Conservation (phyloP, 1,140 invertebrate genomes). For the Bilobella aurantiaca region DNA sequence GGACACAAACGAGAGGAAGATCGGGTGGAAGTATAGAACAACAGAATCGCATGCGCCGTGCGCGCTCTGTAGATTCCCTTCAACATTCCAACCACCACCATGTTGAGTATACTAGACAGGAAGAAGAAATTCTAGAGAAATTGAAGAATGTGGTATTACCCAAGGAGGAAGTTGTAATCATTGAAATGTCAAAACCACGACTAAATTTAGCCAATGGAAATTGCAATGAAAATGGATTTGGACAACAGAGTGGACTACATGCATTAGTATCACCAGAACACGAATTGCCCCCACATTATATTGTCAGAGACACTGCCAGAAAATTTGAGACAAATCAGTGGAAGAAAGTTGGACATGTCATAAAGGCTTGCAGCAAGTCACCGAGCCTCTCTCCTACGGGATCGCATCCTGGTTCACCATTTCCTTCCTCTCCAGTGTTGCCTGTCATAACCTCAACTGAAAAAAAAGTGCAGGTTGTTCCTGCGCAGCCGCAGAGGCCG, state of each 20-base stretch:
- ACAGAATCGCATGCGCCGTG: constrained; percentile 63
- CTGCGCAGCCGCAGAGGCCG: neutral
- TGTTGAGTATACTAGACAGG: constrained; percentile 38
- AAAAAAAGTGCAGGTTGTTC: constrained; percentile 7
- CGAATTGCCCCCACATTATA: constrained; percentile 32
- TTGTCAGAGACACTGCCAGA: constrained; percentile 33
- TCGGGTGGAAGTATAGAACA: constrained; percentile 22
- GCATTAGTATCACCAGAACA: constrained; percentile 28
- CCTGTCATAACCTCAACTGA: constrained; percentile 8
- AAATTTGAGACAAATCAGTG: constrained; percentile 31
- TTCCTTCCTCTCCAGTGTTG: constrained; percentile 11
- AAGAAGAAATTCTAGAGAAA: constrained; percentile 34
- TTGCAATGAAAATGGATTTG: too few species aligned
- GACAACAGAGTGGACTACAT: too few species aligned
- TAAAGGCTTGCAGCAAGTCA: constrained; percentile 28
- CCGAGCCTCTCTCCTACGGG: constrained; percentile 4
- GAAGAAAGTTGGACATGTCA: constrained; percentile 29
- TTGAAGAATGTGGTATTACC: constrained; percentile 34
- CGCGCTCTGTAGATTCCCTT: constrained; percentile 71
- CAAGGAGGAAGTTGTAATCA: constrained; percentile 43
- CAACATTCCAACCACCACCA: too few species aligned
- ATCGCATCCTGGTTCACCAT: neutral
- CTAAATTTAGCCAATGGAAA: too few species aligned
- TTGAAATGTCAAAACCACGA: constrained; percentile 38
- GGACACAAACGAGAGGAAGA: constrained; percentile 11